Base-by-base conservation (phyloP, 2,797 vertebrate species). In the Sebastes steindachneri region DNA sequence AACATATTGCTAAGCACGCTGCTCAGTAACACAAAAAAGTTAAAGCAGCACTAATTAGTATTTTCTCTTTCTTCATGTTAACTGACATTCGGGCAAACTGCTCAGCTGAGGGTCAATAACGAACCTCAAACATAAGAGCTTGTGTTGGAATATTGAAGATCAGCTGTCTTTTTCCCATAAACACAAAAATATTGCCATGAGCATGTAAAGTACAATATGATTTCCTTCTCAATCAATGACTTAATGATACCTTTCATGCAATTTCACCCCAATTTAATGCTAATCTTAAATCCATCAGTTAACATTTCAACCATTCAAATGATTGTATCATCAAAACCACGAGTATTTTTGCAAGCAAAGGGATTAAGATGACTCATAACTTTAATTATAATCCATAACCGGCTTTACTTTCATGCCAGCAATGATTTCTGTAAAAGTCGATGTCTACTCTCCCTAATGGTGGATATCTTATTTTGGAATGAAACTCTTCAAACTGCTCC, bases 271-370 rank as follows among this genome's bases (percentile, higher is more conserved):
- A 66, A 75, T 80, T 77, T 79, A 35, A 77, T 67, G 4, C 73
- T 54, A 48, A 54, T 81, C 75, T 75, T 66, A 78, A 81, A 69
- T 77, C 54, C 48, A 83, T 82, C 88, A 66, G 54, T 75, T 75
- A 82, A 83, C 35, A 58, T 85, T 85, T 77, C 53, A 72, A 54
- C 48, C 14, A 19, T 9, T 15, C 35, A 67, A 79, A 77, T 67
- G 86, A 92, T 83, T 74, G 6, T 80, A 86, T 92, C 82, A 79
- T 88, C 71, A 86, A 81, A 86, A 83, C 57, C 23, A 35, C 1
- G 10, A 62, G 68, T 73, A 63, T 80, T 85, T 41, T 84, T 75
- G 19, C 53, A 68, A 79, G 58, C 35, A 73, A 70, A 73, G 7
- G 15, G 80, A 89, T 88, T 87, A 84, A 79, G 58, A 81, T 72